A percentile compares a stretch with the other conserved stretches of the same genome.
These are phyloP conservation scores for Halictus quadricinctus DNA, from an alignment of 2,888 invertebrate genomes.

Conservation along the genomic window DNA sequence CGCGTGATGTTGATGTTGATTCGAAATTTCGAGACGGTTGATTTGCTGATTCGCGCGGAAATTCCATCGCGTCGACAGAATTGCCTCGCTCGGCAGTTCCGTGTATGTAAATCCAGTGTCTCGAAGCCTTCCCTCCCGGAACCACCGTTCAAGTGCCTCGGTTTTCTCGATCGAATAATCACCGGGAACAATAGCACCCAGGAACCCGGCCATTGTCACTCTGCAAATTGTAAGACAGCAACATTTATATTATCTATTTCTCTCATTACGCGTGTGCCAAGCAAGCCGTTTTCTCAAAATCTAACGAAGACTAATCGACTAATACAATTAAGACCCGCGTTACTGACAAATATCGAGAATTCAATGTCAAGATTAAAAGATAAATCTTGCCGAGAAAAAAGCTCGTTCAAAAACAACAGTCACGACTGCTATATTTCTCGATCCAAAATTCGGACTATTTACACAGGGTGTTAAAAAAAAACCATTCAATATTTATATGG, in stretches of 20 bases:
- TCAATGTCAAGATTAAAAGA: too few relatives aligned
- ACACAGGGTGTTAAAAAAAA: too few relatives aligned
- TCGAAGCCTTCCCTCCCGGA: slow-evolving; percentile 15
- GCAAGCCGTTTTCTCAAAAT: too few relatives aligned
- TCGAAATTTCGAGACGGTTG: slow-evolving; percentile 31
- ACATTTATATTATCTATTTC: not conserved
- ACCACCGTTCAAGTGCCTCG: slow-evolving; percentile 19
- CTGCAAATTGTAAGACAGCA: slow-evolving; percentile 31
- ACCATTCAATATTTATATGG: too few relatives aligned
- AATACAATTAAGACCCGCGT: too few relatives aligned
- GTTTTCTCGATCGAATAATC: slow-evolving; percentile 33
- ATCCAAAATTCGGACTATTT: too few relatives aligned
- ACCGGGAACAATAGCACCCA: not conserved
- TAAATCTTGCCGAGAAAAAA: too few relatives aligned
- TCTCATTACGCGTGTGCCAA: too few relatives aligned
- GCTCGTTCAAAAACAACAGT: too few relatives aligned
- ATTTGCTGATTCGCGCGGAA: slow-evolving; percentile 49
- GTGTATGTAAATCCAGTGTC: slow-evolving; percentile 54
- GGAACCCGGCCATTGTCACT: not conserved
- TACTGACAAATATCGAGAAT: too few relatives aligned
- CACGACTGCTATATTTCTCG: too few relatives aligned
- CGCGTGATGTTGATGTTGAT: slow-evolving; percentile 12
- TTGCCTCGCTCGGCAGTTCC: slow-evolving; percentile 22
- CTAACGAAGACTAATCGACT: too few relatives aligned
- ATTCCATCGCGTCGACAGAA: slow-evolving; percentile 50